Base-by-base conservation (phyloP, 2,888 invertebrate genomes). In the Euproctis similis region DNA sequence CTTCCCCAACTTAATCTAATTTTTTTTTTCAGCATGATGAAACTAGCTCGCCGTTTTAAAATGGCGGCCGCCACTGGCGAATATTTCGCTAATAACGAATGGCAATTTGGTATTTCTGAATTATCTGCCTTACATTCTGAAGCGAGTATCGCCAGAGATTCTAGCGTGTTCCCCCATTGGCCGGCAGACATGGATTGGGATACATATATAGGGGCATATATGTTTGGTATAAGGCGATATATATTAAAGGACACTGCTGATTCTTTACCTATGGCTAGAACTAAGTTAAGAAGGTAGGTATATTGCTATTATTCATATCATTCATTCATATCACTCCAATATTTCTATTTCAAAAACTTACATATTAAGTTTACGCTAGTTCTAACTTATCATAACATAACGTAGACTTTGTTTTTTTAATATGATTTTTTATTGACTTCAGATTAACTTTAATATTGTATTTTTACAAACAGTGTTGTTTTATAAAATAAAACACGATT, bases 21-120 rank as follows among this genome's bases (percentile, higher is more conserved):
- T n/a, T n/a, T n/a, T n/a, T n/a, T n/a, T n/a, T 14, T 70, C 65
- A 94, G 94, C 43, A 94, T 95, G 90, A 87, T 95, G 70, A 93
- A 92, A 58, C 87, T 94, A 1, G 92, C 93, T n/a, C 88, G 88
- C 29, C 90, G 92, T 37, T 91, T 95, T 64, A 90, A 93, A 51
- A 87, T 89, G 57, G 92, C 94, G 0, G 89, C 93, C 0, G 87
- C 89, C 9, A 90, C 91, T 0, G 92, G 96, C 0, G 91, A 92
- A 59, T 96, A 93, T 63, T 97, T 96, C 62, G 92, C 95, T 0
- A 87, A 91, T 12, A 88, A 92, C 62, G 92, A 96, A 47, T 97
- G 95, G 95, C 85, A 88, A 28, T 95, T 95, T 53, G 87, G 89
- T 8, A 86, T 87, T 1, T 68, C 85, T 0, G 92, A 92, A 42